phyloP scores from a whole-genome alignment of 2,888 invertebrate genomes.

The Tridacna gigas region DNA sequence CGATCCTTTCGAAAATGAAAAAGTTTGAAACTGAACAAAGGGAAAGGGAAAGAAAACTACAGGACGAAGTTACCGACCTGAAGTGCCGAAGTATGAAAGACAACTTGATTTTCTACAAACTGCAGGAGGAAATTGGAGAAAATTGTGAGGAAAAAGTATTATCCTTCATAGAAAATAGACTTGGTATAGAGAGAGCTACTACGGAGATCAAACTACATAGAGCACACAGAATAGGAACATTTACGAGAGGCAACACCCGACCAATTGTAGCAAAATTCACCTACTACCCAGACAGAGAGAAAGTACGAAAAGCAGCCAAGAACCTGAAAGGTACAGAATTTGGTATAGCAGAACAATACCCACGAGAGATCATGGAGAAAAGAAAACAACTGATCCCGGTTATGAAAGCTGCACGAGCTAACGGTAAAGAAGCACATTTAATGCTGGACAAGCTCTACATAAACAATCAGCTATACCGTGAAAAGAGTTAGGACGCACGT shows the following conservation, averaged over 20 bases:
- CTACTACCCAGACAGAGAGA: slow-evolving; percentile 40
- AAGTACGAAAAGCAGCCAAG: slow-evolving; percentile 35
- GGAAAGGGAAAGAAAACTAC: slow-evolving; percentile 21
- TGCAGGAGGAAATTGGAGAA: slow-evolving; percentile 39
- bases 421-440: slow-evolving; percentile 19
- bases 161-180: slow-evolving; percentile 26
- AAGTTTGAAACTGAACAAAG: slow-evolving; percentile 2
- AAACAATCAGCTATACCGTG: slow-evolving; percentile 23
- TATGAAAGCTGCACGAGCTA: slow-evolving; percentile 28
- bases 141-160: slow-evolving; percentile 40
- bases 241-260: slow-evolving; percentile 11
- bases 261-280: slow-evolving; percentile 59
- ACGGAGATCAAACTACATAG: slow-evolving; percentile 32
- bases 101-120: slow-evolving; percentile 35
- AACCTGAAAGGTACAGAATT: slow-evolving; percentile 34
- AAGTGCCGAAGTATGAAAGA: slow-evolving; percentile 51
- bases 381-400: slow-evolving; percentile 37
- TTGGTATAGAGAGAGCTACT: slow-evolving; percentile 17
- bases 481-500: slow-evolving; percentile 2
- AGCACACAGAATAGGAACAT: slow-evolving; percentile 37
- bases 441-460: slow-evolving; percentile 28
- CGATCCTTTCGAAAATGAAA: slow-evolving; percentile 10
- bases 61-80: slow-evolving; percentile 38
- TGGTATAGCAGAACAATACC: slow-evolving; percentile 47
- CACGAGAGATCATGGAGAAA: slow-evolving; percentile 38